Conservation (phyloP, 2,797 vertebrate species). For the Anniella stebbinsi region DNA sequence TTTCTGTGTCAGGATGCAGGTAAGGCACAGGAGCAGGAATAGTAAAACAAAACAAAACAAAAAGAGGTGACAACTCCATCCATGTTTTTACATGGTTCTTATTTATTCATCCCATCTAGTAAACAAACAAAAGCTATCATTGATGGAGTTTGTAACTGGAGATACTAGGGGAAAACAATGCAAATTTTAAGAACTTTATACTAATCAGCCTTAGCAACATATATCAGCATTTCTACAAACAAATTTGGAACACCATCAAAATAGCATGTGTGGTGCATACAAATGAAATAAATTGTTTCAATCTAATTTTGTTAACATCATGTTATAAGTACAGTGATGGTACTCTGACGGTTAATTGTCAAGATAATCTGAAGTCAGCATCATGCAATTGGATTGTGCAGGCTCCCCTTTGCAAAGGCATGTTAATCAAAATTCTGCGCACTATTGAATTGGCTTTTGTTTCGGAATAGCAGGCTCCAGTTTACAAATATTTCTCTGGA, state of each 20-base stretch:
- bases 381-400: no score
- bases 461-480: constrained; percentile 31
- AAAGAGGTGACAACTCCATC: background rate
- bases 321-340: background rate
- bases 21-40: background rate
- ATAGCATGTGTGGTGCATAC: background rate
- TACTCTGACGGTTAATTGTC: background rate
- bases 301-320: background rate
- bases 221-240: background rate
- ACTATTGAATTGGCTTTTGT: background rate
- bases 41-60: background rate
- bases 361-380: background rate
- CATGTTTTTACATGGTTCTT: background rate
- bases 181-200: background rate
- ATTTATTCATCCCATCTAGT: background rate
- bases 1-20: background rate
- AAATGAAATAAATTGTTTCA: background rate
- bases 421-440: background rate
- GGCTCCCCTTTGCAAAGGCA: background rate
- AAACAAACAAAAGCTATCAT: background rate
- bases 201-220: background rate
- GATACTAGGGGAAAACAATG: background rate
- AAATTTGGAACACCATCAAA: background rate
- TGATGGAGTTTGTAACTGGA: background rate
- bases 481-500: constrained; percentile 38